Percentiles rank a stretch among this genome's conserved stretches.
Conservation (phyloP, 2,113 vertebrate species). For the Vimba vimba region DNA sequence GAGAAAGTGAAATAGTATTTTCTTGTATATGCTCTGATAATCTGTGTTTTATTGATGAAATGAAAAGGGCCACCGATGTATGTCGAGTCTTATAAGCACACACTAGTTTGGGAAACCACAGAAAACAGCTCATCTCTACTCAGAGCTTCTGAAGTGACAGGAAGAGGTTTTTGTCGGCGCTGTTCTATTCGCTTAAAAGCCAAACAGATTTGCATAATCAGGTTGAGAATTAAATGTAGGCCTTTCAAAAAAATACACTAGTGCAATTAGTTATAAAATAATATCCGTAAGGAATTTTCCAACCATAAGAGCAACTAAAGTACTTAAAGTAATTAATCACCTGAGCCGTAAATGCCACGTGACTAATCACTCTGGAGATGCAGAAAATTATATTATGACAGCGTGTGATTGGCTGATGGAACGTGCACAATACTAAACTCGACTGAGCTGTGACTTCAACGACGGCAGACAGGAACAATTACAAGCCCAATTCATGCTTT, state of each 20-base stretch:
- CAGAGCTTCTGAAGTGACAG: constrained; percentile 1
- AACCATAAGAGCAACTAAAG: background rate
- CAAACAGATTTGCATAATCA: constrained; percentile 8
- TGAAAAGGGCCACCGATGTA: background rate
- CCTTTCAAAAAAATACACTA: background rate
- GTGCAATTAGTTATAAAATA: background rate
- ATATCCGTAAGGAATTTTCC: background rate
- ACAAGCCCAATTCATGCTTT: background rate
- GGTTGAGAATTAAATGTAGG: background rate
- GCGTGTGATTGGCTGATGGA: background rate
- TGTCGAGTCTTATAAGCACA: background rate
- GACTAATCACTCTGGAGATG: background rate
- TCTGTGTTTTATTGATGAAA: too few relatives aligned
- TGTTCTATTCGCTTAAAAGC: constrained; percentile 11
- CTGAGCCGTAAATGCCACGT: background rate
- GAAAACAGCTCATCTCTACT: background rate
- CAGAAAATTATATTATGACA: background rate
- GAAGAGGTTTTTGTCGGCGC: background rate
- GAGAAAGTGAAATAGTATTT: background rate
- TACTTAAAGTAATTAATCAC: background rate
- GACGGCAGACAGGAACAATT: background rate
- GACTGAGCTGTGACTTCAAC: background rate
- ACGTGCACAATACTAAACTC: background rate
- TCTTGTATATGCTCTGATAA: too few relatives aligned
- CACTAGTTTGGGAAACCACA: background rate